Evolutionary conservation across 1,140 invertebrate genomes (phyloP).

Genomic region (Formica exsecta): DNA sequence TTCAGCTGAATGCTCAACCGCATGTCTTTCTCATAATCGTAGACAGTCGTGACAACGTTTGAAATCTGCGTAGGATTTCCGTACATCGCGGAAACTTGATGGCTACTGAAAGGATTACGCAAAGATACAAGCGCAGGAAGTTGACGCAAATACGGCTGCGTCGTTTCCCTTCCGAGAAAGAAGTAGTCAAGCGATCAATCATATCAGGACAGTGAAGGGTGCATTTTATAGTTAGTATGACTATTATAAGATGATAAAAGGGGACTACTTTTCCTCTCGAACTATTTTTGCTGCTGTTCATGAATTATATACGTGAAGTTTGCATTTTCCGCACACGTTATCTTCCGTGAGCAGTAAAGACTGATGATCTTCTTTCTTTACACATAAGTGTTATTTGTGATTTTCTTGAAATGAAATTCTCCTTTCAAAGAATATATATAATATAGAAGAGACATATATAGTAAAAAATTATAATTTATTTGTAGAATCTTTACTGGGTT

Average conservation of each 20-base stretch:
- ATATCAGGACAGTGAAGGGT: slow-evolving; percentile 2
- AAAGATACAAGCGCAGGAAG: neutral
- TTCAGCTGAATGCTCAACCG: too few relatives aligned
- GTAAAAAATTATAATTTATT: too few relatives aligned
- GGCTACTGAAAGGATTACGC: slow-evolving; percentile 3
- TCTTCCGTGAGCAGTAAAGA: too few relatives aligned
- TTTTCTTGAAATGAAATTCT: too few relatives aligned
- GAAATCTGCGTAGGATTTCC: fast-evolving
- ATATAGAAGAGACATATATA: too few relatives aligned
- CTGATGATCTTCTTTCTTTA: too few relatives aligned
- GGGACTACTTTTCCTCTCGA: neutral
- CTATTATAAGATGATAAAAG: neutral
- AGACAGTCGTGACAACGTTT: neutral
- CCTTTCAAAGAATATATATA: too few relatives aligned
- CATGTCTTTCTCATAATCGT: neutral
- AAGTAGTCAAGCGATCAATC: neutral
- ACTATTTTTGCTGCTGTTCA: neutral
- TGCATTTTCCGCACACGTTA: too few relatives aligned
- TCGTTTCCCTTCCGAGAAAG: neutral
- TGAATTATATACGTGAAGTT: neutral
- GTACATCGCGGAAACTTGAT: neutral
- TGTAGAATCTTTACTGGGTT: too few relatives aligned
- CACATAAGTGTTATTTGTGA: too few relatives aligned
- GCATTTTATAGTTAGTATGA: slow-evolving; percentile 25
- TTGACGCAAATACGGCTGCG: neutral